Base-by-base conservation (phyloP, 2,888 invertebrate genomes). In the Phyllotreta cruciferae region DNA sequence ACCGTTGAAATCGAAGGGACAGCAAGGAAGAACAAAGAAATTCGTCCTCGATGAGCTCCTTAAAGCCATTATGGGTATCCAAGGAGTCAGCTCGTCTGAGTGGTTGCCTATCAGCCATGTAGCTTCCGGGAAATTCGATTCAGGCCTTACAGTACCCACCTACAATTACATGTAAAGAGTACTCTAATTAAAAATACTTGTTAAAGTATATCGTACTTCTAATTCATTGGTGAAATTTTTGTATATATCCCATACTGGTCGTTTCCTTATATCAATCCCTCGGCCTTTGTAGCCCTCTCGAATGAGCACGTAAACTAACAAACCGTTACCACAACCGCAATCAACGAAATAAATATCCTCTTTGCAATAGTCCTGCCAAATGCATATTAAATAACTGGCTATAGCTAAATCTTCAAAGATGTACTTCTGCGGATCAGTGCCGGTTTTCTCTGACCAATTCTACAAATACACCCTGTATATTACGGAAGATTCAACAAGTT, bases 91-190 rank as follows among this genome's bases (percentile, higher is more conserved):
- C 80, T 99, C 98, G 84, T 99, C 99, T 9, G 97, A 96, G 83
- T 99, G 99, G 82, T 99, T 99, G 56, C 98, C 99, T 78, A 99
- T 96, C 55, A 99, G 82, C 96, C 97, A 97, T 76, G 95, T 92
- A 35, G 85, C 85, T n/a, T 89, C 85, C 6, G 90, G 87, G 75
- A 91, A 93, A 45, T 86, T 76, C 66, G 85, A 84, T 55, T 85
- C 78, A 66, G 88, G 86, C 7, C 85, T 85, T 58, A 94, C 85
- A 2, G 88, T 85, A 73, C 80, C 83, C 69, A 87, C 88, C 90
- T 90, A 72, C 52, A 63, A 61, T 6, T 13, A n/a, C n/a, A 56
- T 1, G 10, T 36, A 8, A 38, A 35, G 10, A 10, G n/a, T 10
- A 11, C 6, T 6, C 7, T 10, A 7, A 44, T 8, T 6, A 44